These are phyloP conservation scores for Eugnorisma glareosa DNA, from an alignment of 2,888 invertebrate species.

Conservation along the genomic window DNA sequence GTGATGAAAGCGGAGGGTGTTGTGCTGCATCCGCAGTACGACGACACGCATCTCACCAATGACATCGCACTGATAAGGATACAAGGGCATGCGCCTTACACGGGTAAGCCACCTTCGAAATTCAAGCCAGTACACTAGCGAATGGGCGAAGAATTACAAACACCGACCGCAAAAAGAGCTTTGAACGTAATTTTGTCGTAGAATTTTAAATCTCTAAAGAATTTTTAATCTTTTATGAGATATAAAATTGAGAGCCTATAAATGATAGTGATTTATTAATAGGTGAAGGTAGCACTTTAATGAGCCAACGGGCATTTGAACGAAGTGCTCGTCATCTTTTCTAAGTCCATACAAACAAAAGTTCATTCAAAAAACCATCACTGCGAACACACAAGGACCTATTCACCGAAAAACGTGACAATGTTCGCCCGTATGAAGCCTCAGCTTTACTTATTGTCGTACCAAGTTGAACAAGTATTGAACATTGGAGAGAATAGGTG, in stretches of 20 bases:
- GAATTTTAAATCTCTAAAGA: background rate
- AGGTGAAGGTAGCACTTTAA: background rate
- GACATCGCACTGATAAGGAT: constrained; percentile 85
- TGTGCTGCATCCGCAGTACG: constrained; percentile 78
- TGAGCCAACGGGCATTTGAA: background rate
- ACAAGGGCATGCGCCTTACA: constrained; percentile 79
- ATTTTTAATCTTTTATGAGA: too few species aligned
- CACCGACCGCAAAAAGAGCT: background rate
- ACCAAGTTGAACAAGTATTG: constrained; percentile 11
- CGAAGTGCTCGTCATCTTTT: background rate
- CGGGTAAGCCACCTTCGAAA: constrained; percentile 71
- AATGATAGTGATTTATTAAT: background rate
- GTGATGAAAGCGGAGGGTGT: constrained; percentile 77
- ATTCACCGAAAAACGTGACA: background rate
- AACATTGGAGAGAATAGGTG: background rate
- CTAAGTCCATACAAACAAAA: background rate
- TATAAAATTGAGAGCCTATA: too few species aligned
- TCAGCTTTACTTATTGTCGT: constrained; percentile 13
- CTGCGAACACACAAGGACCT: background rate
- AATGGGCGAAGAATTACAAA: background rate
- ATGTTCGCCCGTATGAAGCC: background rate
- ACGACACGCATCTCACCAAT: constrained; percentile 78
- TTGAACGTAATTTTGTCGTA: background rate
- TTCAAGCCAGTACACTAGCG: background rate
- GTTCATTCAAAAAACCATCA: background rate